These are phyloP conservation scores for Premnoplex brunnescens DNA, from an alignment of 2,797 vertebrate genomes.

Conservation along the genomic window DNA sequence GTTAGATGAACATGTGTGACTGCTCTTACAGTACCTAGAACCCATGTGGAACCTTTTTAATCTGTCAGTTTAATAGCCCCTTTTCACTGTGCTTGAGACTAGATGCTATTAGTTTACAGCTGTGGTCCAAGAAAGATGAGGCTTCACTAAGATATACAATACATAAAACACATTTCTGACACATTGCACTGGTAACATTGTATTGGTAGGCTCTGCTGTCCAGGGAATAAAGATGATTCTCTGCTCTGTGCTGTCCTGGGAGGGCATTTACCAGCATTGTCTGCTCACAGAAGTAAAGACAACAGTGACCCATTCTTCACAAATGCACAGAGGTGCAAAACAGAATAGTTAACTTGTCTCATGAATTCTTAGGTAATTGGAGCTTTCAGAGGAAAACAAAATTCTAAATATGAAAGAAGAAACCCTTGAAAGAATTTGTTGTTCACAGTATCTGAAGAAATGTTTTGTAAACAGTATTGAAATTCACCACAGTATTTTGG, in stretches of 20 bases:
- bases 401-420: background rate
- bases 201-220: background rate
- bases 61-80: background rate
- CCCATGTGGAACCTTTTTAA: background rate
- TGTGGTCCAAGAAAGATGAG: background rate
- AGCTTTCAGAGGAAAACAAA: background rate
- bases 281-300: background rate
- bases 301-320: background rate
- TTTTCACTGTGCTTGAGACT: background rate
- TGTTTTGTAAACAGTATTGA: background rate
- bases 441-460: background rate
- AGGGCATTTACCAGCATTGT: background rate
- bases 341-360: background rate
- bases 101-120: slow-evolving; percentile 9
- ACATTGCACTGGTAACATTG: background rate
- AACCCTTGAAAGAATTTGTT: background rate
- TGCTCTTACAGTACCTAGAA: background rate
- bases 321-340: background rate
- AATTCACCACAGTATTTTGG: background rate
- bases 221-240: background rate
- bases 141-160: background rate
- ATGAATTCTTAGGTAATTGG: background rate
- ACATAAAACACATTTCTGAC: slow-evolving; percentile 40
- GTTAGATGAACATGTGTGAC: background rate
- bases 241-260: background rate